These are phyloP conservation scores for Lordiphosa andalusiaca DNA, from an alignment of 2,888 invertebrate genomes.

Conservation along the genomic window DNA sequence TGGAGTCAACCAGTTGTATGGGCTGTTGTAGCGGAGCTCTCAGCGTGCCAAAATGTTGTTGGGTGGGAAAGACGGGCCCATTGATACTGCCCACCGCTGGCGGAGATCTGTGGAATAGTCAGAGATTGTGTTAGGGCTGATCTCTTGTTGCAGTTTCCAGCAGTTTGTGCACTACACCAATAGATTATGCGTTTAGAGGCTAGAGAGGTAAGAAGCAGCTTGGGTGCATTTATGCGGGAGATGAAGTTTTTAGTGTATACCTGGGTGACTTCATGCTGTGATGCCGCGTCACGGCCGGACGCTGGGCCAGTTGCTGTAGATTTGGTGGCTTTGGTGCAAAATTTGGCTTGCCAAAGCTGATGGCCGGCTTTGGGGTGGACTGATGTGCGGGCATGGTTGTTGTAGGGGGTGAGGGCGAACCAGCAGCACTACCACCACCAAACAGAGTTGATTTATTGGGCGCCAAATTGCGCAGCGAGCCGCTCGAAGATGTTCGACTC, in stretches of 20 bases:
- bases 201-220: conserved; percentile 12
- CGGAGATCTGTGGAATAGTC: conserved; percentile 73
- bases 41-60: conserved; percentile 80
- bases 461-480: conserved; percentile 67
- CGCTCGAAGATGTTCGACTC: conserved; percentile 47
- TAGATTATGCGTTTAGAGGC: conserved; percentile 6
- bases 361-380: conserved; percentile 56
- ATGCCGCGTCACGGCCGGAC: conserved; percentile 84
- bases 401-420: conserved; percentile 34
- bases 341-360: conserved; percentile 88
- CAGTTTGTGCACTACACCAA: too few relatives aligned
- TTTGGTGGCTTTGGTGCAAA: conserved; percentile 91
- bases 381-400: conserved; percentile 29
- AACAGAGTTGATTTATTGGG: conserved; percentile 80
- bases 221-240: conserved; percentile 21
- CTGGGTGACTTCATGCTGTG: conserved; percentile 92
- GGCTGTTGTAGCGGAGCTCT: conserved; percentile 75
- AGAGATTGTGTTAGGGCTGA: neutral
- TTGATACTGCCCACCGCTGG: conserved; percentile 76
- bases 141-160: neutral
- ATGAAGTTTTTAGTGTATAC: conserved; percentile 72
- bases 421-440: conserved; percentile 50
- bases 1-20: conserved; percentile 53
- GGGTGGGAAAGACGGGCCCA: conserved; percentile 75
- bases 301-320: conserved; percentile 80